Conservation (phyloP, 2,797 vertebrate species). For the Clarias fuscus region DNA sequence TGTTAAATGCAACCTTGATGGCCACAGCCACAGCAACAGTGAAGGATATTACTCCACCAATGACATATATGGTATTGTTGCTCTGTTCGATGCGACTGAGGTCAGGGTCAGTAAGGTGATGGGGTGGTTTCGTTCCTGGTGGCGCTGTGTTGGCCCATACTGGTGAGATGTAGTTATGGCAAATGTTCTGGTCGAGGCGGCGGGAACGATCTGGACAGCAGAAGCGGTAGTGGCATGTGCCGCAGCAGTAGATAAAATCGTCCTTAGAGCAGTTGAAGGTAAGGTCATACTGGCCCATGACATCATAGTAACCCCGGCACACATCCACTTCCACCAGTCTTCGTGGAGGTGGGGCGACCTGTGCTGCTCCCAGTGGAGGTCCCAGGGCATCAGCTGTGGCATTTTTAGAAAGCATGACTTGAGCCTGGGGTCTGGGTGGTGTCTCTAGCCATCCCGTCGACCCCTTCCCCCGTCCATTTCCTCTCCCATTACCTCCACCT, state of each 20-base stretch:
- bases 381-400: slow-evolving; percentile 71
- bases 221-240: slow-evolving; percentile 91
- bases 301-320: slow-evolving; percentile 89
- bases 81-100: slow-evolving; percentile 79
- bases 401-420: slow-evolving; percentile 80
- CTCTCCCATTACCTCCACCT: slow-evolving; percentile 61
- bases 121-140: slow-evolving; percentile 67
- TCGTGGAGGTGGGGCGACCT: slow-evolving; percentile 66
- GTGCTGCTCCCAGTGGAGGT: slow-evolving; percentile 69
- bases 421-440: slow-evolving; percentile 73
- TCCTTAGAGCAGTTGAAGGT: slow-evolving; percentile 93
- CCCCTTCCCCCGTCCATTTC: slow-evolving; percentile 63
- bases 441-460: slow-evolving; percentile 66
- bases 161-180: slow-evolving; percentile 85
- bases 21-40: slow-evolving; percentile 88
- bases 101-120: slow-evolving; percentile 68
- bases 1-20: slow-evolving; percentile 90
- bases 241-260: slow-evolving; percentile 86
- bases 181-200: slow-evolving; percentile 84
- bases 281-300: slow-evolving; percentile 90
- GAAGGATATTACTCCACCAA: slow-evolving; percentile 89
- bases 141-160: slow-evolving; percentile 86
- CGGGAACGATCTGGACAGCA: slow-evolving; percentile 86
- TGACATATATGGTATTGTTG: slow-evolving; percentile 88
- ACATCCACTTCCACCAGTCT: slow-evolving; percentile 76